Evolutionary conservation across 2,113 vertebrate species (phyloP).

Genomic region (Mugil cephalus): DNA sequence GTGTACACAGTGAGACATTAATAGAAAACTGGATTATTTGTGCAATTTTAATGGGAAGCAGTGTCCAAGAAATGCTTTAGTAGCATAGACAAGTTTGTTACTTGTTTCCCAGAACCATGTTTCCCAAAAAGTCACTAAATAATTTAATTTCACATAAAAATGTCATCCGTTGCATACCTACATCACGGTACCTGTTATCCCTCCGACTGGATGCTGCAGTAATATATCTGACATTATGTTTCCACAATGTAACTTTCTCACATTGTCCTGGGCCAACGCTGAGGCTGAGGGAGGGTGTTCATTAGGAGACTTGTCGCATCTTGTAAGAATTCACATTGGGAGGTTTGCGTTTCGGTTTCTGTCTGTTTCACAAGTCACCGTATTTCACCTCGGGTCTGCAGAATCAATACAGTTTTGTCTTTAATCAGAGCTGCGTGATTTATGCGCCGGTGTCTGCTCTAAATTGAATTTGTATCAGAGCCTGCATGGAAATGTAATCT

Average conservation of each 20-base stretch:
- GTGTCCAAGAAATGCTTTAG: not conserved
- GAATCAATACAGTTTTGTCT: constrained; percentile 7
- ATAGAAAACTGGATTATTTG: not conserved
- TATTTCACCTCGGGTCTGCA: constrained; percentile 26
- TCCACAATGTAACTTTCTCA: constrained; percentile 7
- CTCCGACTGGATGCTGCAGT: not conserved
- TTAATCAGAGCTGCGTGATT: constrained; percentile 32
- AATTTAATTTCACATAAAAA: not conserved
- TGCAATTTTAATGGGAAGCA: not conserved
- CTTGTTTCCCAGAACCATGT: not conserved
- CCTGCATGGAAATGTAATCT: constrained; percentile 14
- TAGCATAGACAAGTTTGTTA: not conserved
- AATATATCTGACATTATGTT: not conserved
- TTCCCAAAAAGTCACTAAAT: not conserved
- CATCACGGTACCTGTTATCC: not conserved
- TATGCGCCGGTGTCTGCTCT: constrained; percentile 4
- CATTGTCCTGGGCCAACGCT: not conserved
- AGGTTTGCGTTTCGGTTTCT: constrained; percentile 24
- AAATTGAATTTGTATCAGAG: constrained; percentile 23
- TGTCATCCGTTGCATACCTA: not conserved
- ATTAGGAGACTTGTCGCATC: constrained; percentile 27
- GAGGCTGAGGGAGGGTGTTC: not conserved
- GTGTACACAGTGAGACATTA: not conserved
- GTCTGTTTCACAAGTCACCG: not conserved
- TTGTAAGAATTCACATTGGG: constrained; percentile 15